phyloP scores from a whole-genome alignment of 1,140 invertebrate species.

The Calliphora vicina region DNA sequence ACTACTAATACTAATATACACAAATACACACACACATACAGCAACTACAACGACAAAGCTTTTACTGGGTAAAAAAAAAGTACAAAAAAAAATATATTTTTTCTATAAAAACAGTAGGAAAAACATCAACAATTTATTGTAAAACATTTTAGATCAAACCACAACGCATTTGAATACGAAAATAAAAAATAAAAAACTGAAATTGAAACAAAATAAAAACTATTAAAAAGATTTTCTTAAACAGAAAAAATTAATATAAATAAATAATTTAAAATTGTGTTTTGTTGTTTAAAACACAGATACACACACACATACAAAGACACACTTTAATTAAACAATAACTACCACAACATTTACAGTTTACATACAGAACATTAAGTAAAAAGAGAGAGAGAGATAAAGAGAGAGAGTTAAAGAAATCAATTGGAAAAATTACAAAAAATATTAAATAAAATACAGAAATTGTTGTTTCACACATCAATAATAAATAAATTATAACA shows the following conservation, averaged over 20 bases:
- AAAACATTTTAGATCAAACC: not conserved
- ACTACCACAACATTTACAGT: slow-evolving; percentile 2
- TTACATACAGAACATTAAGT: too few species aligned
- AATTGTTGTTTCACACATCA: slow-evolving; percentile 50
- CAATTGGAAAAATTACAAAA: slow-evolving; percentile 22
- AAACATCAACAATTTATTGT: slow-evolving; percentile 1
- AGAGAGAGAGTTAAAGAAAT: not conserved
- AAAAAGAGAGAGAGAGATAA: not conserved
- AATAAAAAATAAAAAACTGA: not conserved
- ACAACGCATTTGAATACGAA: not conserved
- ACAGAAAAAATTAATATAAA: not conserved
- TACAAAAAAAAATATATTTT: too few species aligned
- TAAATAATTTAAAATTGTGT: not conserved
- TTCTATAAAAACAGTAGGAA: not conserved
- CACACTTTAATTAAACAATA: not conserved
- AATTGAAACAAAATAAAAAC: not conserved
- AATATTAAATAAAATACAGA: slow-evolving; percentile 46
- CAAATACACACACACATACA: not conserved
- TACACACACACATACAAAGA: not conserved
- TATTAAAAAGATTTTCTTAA: not conserved
- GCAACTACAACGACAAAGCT: not conserved
- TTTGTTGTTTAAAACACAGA: not conserved
- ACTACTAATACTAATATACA: slow-evolving; percentile 15
- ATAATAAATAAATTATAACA: not conserved
- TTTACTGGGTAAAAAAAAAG: not conserved